A percentile compares a stretch with the other conserved stretches of the same genome.
Evolutionary conservation across 1,140 invertebrate genomes (phyloP).

Genomic region (Apis mellifera): DNA sequence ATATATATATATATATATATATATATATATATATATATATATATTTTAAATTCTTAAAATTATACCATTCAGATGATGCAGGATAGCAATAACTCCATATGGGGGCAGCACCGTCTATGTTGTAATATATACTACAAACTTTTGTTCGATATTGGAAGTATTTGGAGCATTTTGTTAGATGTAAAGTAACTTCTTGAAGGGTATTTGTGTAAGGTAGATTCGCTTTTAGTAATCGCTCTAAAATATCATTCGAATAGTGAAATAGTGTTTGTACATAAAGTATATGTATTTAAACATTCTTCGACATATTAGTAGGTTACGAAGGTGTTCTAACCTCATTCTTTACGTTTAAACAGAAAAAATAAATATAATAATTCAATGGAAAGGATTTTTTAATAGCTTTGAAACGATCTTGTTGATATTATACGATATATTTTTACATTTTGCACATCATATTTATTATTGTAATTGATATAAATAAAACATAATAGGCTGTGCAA

Average conservation of each 20-base stretch:
- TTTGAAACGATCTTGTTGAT: too few species aligned
- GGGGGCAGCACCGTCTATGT: constrained; percentile 30
- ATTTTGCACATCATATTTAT: not conserved
- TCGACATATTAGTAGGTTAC: not conserved
- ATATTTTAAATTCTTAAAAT: too few species aligned
- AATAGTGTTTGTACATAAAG: not conserved
- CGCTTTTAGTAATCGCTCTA: not conserved
- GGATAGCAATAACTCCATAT: not conserved
- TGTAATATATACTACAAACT: not conserved
- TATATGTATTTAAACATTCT: not conserved
- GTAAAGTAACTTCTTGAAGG: not conserved
- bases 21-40: too few species aligned
- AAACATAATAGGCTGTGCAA: not conserved
- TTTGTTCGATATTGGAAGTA: constrained; percentile 32
- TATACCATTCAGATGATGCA: not conserved
- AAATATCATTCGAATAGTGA: constrained; percentile 8
- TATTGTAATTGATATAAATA: not conserved
- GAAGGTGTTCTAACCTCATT: constrained; percentile 34
- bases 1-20: too few species aligned
- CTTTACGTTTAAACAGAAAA: not conserved
- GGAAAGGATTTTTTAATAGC: not conserved
- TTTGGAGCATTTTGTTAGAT: constrained; percentile 20
- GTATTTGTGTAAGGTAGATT: constrained; percentile 14
- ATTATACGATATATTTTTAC: not conserved
- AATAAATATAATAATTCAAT: constrained; percentile 20